These are phyloP conservation scores for Dendropsophus ebraccatus DNA, from an alignment of 2,113 vertebrate genomes.

Conservation along the genomic window DNA sequence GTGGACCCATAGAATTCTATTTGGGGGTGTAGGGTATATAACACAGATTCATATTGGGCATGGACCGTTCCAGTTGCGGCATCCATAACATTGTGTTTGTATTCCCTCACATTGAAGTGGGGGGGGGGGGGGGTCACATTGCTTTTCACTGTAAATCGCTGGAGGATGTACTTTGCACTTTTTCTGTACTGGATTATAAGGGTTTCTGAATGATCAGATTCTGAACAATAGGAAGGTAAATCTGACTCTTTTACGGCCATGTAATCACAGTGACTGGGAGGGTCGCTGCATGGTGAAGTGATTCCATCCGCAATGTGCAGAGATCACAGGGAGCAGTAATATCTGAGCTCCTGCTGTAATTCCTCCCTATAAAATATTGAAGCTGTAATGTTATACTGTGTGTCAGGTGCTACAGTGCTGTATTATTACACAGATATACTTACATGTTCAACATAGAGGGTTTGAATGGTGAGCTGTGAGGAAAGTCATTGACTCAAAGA, in stretches of 20 bases:
- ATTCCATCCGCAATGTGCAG: not conserved
- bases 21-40: too few species aligned
- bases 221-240: not conserved
- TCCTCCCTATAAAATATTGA: conserved; percentile 15
- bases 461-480: not conserved
- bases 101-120: too few species aligned
- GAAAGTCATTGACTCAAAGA: not conserved
- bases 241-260: not conserved
- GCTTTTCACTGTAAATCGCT: too few species aligned
- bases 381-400: not conserved
- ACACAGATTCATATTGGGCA: too few species aligned
- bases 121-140: too few species aligned
- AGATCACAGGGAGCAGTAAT: not conserved
- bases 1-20: too few species aligned
- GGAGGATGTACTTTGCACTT: too few species aligned
- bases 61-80: too few species aligned
- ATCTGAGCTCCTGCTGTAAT: not conserved
- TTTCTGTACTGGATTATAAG: too few species aligned
- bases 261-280: not conserved
- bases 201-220: not conserved
- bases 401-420: conserved; percentile 9
- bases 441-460: conserved; percentile 25
- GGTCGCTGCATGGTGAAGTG: not conserved
- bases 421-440: not conserved
- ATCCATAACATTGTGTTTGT: too few species aligned